Base-by-base conservation (phyloP, 2,888 invertebrate genomes). In the Cinara cedri region DNA sequence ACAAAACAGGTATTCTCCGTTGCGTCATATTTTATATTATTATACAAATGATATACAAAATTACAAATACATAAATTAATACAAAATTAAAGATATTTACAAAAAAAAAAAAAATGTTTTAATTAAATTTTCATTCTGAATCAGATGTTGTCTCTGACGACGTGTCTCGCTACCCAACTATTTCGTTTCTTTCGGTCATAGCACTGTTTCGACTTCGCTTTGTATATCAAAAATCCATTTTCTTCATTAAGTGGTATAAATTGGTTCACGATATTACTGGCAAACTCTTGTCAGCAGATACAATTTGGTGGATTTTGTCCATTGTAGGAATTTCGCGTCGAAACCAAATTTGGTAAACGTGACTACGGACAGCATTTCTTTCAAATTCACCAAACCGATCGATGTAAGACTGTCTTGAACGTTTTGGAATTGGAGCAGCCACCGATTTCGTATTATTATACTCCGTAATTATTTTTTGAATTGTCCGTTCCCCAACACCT, bases 101-200 rank as follows among this genome's bases (percentile, higher is more conserved):
- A n/a, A n/a, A n/a, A n/a, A n/a, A n/a, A n/a, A n/a, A n/a, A n/a
- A n/a, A n/a, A n/a, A n/a, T n/a, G n/a, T n/a, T n/a, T n/a, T n/a
- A n/a, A n/a, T n/a, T n/a, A n/a, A n/a, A n/a, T n/a, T n/a, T n/a
- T n/a, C n/a, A n/a, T n/a, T n/a, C n/a, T n/a, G n/a, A n/a, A n/a
- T n/a, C n/a, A n/a, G n/a, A n/a, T n/a, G n/a, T n/a, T n/a, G n/a
- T n/a, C n/a, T n/a, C n/a, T n/a, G n/a, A n/a, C n/a, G n/a, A n/a
- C n/a, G n/a, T n/a, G n/a, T n/a, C n/a, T n/a, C 76, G 65, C 76
- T 54, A 76, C 9, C 16, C 14, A 16, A 54, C 42, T 24, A 76
- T 51, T 26, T 66, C 66, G n/a, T 66, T 51, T 16, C 76, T n/a
- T n/a, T 76, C 76, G 6, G 55, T 21, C 3, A 76, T 26, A 16